These are phyloP conservation scores for Ichneumoninae sp. DNA, from an alignment of 2,888 invertebrate genomes.

Conservation along the genomic window DNA sequence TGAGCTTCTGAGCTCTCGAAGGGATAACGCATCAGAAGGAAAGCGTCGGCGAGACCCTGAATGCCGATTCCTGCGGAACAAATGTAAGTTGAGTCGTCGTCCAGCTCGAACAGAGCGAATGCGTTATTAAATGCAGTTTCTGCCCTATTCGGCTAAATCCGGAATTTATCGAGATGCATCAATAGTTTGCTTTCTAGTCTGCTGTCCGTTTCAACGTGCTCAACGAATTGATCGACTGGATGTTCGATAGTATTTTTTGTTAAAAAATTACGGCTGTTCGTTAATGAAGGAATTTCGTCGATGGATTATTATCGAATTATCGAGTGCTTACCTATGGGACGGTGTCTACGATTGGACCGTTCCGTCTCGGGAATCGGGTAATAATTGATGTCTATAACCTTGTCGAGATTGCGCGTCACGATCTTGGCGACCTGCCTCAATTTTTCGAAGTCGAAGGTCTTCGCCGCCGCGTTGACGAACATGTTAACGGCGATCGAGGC, in stretches of 20 bases:
- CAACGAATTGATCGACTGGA: too few species aligned
- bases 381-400: slow-evolving; percentile 97
- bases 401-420: slow-evolving; percentile 96
- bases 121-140: not conserved
- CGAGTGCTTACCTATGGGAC: slow-evolving; percentile 88
- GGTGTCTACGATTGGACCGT: slow-evolving; percentile 93
- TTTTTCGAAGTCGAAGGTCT: slow-evolving; percentile 94
- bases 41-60: slow-evolving; percentile 98
- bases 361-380: slow-evolving; percentile 97
- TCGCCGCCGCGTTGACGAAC: slow-evolving; percentile 92
- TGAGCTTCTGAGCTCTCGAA: slow-evolving; percentile 96
- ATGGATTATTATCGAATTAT: not conserved
- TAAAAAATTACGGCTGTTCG: too few species aligned
- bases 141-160: too few species aligned
- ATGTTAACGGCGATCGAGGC: slow-evolving; percentile 98
- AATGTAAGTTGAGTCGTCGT: slow-evolving; percentile 76
- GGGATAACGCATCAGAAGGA: slow-evolving; percentile 96
- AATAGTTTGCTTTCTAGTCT: too few species aligned
- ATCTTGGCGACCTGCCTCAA: slow-evolving; percentile 95
- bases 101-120: not conserved
- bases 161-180: too few species aligned
- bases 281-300: too few species aligned
- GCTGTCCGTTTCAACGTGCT: too few species aligned
- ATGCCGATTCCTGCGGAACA: slow-evolving; percentile 91
- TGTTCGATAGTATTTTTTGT: too few species aligned